Base-by-base conservation (phyloP, 2,888 invertebrate genomes). In the Erebia ligea region DNA sequence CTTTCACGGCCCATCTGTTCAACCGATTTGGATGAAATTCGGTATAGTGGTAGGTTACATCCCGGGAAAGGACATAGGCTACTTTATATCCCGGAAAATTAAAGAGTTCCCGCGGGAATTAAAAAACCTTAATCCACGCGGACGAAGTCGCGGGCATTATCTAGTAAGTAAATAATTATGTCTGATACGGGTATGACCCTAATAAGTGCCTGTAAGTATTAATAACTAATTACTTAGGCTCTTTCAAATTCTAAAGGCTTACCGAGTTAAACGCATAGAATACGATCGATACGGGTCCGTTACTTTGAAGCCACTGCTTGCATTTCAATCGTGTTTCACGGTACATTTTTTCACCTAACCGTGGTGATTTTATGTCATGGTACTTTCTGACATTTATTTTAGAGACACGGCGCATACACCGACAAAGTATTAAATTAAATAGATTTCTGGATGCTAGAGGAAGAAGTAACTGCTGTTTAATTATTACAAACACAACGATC, bases 211-310 rank as follows among this genome's bases (percentile, higher is more conserved):
- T 40, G n/a, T n/a, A 17, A 8, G n/a, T 13, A 64, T 64, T 25
- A 34, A 1, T 52, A n/a, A 17, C 4, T 52, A 40, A 40, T 64
- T n/a, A n/a, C n/a, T n/a, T 52, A 40, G 25, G 17, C 34, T 64
- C 17, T 64, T 40, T 17, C 10, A 54, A 54, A 64, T 52, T 64
- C 64, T 40, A 52, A 54, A 64, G 34, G 34, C 64, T 64, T 40
- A 11, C 17, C 6, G 40, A 40, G 17, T 11, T 54, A 54, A 71
- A 71, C 67, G 66, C 62, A 61, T 70, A 73, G 69, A 71, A 69
- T 68, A 58, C 69, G 71, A 67, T 65, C 69, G 64, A 76, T 73
- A 67, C 67, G 69, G 70, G 68, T 63, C 79, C 77, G 77, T 80
- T 79, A 79, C 59, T 72, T 73, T 63, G 56, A 71, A 42, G 73